phyloP scores from a whole-genome alignment of 2,888 invertebrate genomes.

The Barypeithes pellucidus region DNA sequence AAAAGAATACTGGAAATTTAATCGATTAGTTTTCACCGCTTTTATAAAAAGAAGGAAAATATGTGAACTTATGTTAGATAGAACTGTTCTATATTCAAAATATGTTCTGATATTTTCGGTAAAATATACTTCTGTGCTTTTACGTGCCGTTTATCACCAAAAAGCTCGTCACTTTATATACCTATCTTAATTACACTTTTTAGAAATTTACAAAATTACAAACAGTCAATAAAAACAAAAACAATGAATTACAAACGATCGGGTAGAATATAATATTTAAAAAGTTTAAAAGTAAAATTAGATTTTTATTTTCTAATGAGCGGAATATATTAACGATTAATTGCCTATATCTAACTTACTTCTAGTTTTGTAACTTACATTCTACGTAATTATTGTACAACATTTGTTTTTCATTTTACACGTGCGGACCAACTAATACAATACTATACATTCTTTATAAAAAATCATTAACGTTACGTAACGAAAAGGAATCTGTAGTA shows the following conservation, averaged over 20 bases:
- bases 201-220: conserved; percentile 2
- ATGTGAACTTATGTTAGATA: too few species aligned
- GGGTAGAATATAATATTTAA: neutral
- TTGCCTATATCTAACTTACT: conserved; percentile 2
- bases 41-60: too few species aligned
- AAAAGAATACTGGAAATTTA: too few species aligned
- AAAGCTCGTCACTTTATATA: neutral
- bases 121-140: neutral
- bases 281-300: neutral
- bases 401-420: conserved; percentile 21
- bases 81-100: too few species aligned
- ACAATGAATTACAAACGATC: neutral
- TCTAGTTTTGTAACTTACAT: neutral
- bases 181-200: neutral
- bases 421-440: neutral
- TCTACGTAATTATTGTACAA: conserved; percentile 19
- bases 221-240: neutral
- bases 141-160: too few species aligned
- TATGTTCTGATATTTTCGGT: neutral
- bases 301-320: conserved; percentile 11
- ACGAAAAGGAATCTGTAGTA: neutral
- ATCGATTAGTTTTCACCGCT: too few species aligned
- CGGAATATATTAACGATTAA: conserved; percentile 16
- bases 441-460: conserved; percentile 21
- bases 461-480: conserved; percentile 4